Base-by-base conservation (phyloP, 2,888 invertebrate genomes). In the Autographa gamma region DNA sequence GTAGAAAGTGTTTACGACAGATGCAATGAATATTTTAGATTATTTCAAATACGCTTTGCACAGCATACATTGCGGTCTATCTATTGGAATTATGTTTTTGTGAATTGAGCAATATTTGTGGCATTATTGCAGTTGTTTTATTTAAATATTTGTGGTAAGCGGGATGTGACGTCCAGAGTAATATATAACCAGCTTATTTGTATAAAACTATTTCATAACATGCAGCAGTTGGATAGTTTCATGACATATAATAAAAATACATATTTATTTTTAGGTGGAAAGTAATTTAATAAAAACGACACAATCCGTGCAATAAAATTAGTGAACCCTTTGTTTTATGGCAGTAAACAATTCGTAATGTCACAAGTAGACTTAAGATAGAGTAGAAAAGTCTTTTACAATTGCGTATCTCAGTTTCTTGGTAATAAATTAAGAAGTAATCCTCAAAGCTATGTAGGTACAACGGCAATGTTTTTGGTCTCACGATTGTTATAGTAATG, bases 11-110 rank as follows among this genome's bases (percentile, higher is more conserved):
- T 65, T 75, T 74, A 68, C 74, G 60, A 70, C 75, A 69, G 74
- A 77, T 73, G 79, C 73, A 78, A 72, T 80, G 71, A 83, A 82
- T 80, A 80, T 62, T 83, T 74, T 70, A 66, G 76, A 82, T 74
- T 68, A 73, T 79, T 74, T 76, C 19, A 54, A 63, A 72, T 80
- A 66, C 56, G 60, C 58, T 63, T 43, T 16, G 19, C 6, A 16
- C 43, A 56, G 38, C 9, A 6, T 31, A 25, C 32, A 59, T 67
- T 0, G 25, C 2, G 43, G 18, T 62, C 34, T 16, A 61, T 32
- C 62, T 56, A 69, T 69, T 59, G 18, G 60, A 65, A 62, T 41
- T 52, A 56, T 19, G 9, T 11, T 19, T 19, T 25, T 19, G 19
- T n/a, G 48, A 48, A 48, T 48, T n/a, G 48, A 16, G n/a, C 16